These are phyloP conservation scores for Porites lutea DNA, from an alignment of 64 coral and sea anemone species.

Conservation along the genomic window DNA sequence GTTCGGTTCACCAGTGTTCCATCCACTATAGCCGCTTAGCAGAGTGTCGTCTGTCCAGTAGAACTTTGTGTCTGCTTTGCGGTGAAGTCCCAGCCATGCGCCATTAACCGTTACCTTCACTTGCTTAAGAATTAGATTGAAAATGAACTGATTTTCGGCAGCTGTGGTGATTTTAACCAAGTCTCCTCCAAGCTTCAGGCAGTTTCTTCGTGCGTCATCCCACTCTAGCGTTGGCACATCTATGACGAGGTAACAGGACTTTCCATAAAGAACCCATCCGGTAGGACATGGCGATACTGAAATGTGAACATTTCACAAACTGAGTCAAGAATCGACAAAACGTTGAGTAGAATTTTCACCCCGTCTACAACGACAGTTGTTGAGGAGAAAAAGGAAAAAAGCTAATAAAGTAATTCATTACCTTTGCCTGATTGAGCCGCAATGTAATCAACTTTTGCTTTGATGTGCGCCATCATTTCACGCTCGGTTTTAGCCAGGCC, in stretches of 20 bases:
- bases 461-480: not conserved
- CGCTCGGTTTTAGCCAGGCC: not conserved
- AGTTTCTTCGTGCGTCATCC: not conserved
- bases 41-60: not conserved
- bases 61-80: not conserved
- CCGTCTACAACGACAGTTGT: too few relatives aligned
- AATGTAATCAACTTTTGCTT: constrained; percentile 6
- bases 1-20: not conserved
- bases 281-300: not conserved
- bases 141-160: not conserved
- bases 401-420: not conserved
- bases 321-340: too few relatives aligned
- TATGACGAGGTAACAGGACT: not conserved
- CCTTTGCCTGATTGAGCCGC: not conserved
- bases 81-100: not conserved
- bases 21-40: not conserved
- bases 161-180: not conserved
- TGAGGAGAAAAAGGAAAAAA: too few relatives aligned
- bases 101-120: not conserved
- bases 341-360: too few relatives aligned
- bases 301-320: not conserved
- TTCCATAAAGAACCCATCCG: not conserved
- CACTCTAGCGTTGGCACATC: not conserved
- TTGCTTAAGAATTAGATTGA: not conserved
- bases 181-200: not conserved